A percentile compares a stretch with the other conserved stretches of the same genome.
Evolutionary conservation across 2,888 invertebrate genomes (phyloP).

Genomic region (Mythimna impura): DNA sequence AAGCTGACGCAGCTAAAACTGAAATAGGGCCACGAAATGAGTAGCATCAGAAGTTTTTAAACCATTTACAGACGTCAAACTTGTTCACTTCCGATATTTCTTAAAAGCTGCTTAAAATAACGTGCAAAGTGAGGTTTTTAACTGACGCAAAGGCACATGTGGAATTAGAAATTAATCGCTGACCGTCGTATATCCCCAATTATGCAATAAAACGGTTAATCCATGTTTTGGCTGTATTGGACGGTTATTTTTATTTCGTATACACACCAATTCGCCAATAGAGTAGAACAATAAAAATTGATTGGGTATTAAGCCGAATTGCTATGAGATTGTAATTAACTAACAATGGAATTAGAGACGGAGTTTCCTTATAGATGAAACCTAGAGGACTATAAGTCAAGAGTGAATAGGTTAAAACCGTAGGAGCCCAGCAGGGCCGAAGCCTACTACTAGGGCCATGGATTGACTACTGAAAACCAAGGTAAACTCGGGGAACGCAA

Average conservation of each 20-base stretch:
- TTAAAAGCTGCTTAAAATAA: constrained; percentile 29
- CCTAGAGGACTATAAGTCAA: too few relatives aligned
- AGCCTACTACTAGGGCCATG: too few relatives aligned
- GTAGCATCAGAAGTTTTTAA: background rate
- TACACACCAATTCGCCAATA: background rate
- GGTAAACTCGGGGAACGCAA: too few relatives aligned
- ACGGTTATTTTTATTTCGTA: constrained; percentile 42
- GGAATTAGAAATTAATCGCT: constrained; percentile 17
- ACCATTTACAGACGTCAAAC: background rate
- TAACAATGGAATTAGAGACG: background rate
- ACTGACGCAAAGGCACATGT: background rate
- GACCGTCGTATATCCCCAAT: constrained; percentile 35
- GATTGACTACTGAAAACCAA: too few relatives aligned
- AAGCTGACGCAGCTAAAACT: background rate
- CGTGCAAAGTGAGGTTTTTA: constrained; percentile 12
- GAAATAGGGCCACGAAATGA: background rate
- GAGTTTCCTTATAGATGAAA: too few relatives aligned
- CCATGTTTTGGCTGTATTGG: constrained; percentile 22
- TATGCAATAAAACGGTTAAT: constrained; percentile 42
- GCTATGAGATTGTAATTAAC: background rate
- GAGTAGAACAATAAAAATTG: background rate
- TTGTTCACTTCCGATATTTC: constrained; percentile 3
- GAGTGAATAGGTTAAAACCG: too few relatives aligned
- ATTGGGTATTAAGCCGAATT: constrained; percentile 6
- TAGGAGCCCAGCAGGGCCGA: too few relatives aligned